A percentile compares a stretch with the other conserved stretches of the same genome.
Conservation (phyloP, 2,888 invertebrate species). For the Xestia rhomboidea region DNA sequence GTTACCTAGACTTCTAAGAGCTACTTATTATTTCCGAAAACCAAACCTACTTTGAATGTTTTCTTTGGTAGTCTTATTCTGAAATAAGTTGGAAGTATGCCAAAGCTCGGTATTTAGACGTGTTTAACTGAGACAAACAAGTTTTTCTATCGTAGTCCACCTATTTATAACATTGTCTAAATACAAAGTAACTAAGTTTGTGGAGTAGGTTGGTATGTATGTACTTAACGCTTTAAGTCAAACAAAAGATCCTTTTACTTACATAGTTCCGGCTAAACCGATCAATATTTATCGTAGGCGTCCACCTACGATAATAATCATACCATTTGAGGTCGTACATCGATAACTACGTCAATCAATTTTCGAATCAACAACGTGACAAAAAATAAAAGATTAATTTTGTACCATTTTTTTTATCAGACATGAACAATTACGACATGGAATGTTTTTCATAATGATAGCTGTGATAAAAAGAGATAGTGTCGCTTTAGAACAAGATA, state of each 20-base stretch:
- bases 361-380: slow-evolving; percentile 15
- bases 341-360: slow-evolving; percentile 42
- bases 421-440: not conserved
- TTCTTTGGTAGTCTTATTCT: slow-evolving; percentile 34
- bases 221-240: slow-evolving; percentile 6
- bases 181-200: slow-evolving; percentile 13
- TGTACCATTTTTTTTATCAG: slow-evolving; percentile 6
- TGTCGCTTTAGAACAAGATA: slow-evolving; percentile 17
- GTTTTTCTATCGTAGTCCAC: slow-evolving; percentile 17
- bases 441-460: slow-evolving; percentile 23
- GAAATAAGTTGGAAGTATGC: slow-evolving; percentile 50
- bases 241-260: not conserved
- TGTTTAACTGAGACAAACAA: slow-evolving; percentile 39
- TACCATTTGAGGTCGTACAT: slow-evolving; percentile 10
- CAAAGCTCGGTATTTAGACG: slow-evolving; percentile 39
- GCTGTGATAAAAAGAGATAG: slow-evolving; percentile 43
- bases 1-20: not conserved
- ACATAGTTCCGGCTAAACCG: slow-evolving; percentile 6
- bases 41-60: slow-evolving; percentile 22
- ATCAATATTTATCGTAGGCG: slow-evolving; percentile 45
- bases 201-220: not conserved
- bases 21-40: not conserved
- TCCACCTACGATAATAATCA: slow-evolving; percentile 40
- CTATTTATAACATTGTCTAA: slow-evolving; percentile 43
- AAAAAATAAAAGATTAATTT: slow-evolving; percentile 8